Percentiles rank a stretch among this genome's conserved stretches.
These are phyloP conservation scores for Sus scrofa DNA, from an alignment of 2,113 vertebrate species.

Conservation along the genomic window T2T-Sscrofa CM000824.6:206578501-206579000, in stretches of 20 bases:
- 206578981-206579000: neutral
- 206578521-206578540: neutral
- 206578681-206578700: neutral
- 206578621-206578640: conserved; percentile 11
- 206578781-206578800: neutral
- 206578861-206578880: neutral
- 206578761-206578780: neutral
- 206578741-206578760: neutral
- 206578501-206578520: conserved; percentile 18
- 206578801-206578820: neutral
- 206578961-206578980: neutral
- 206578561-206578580: neutral
- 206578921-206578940: neutral
- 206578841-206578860: neutral
- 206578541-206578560: neutral
- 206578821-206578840: neutral
- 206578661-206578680: neutral
- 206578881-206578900: neutral
- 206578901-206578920: neutral
- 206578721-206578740: conserved; percentile 10
- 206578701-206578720: neutral
- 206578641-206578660: neutral
- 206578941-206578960: neutral
- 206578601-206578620: neutral
- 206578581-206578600: neutral